Evolutionary conservation across 2,888 invertebrate species (phyloP).

Genomic region (Drosophila imparisetae): DNA sequence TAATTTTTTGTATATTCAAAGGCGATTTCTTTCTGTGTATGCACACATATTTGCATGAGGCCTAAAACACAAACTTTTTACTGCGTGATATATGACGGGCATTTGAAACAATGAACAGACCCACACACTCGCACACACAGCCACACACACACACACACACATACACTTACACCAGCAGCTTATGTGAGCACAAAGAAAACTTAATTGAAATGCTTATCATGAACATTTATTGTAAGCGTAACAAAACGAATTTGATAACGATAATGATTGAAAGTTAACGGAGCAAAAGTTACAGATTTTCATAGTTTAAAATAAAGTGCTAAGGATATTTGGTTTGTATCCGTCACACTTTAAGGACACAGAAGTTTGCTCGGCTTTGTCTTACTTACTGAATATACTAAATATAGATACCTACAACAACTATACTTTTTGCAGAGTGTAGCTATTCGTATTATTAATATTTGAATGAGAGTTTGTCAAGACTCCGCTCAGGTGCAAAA

Average conservation of each 20-base stretch:
- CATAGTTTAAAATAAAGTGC: not conserved
- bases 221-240: constrained; percentile 3
- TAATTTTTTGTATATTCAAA: not conserved
- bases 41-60: constrained; percentile 8
- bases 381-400: not conserved
- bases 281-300: not conserved
- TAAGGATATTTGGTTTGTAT: not conserved
- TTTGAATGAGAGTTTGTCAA: not conserved
- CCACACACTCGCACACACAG: constrained; percentile 7
- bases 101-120: constrained; percentile 43
- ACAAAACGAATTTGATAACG: constrained; percentile 2
- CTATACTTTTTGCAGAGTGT: not conserved
- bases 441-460: not conserved
- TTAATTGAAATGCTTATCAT: constrained; percentile 30
- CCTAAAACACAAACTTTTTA: constrained; percentile 42
- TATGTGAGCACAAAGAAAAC: constrained; percentile 8
- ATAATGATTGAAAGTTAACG: constrained; percentile 13
- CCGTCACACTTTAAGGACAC: not conserved
- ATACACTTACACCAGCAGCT: not conserved
- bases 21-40: not conserved
- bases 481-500: constrained; percentile 1
- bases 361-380: not conserved
- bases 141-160: constrained; percentile 4
- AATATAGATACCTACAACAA: not conserved
- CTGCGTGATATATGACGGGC: constrained; percentile 41